These are phyloP conservation scores for Antrozous pallidus DNA, from an alignment of 2,797 vertebrate genomes.

Conservation along the genomic window DNA sequence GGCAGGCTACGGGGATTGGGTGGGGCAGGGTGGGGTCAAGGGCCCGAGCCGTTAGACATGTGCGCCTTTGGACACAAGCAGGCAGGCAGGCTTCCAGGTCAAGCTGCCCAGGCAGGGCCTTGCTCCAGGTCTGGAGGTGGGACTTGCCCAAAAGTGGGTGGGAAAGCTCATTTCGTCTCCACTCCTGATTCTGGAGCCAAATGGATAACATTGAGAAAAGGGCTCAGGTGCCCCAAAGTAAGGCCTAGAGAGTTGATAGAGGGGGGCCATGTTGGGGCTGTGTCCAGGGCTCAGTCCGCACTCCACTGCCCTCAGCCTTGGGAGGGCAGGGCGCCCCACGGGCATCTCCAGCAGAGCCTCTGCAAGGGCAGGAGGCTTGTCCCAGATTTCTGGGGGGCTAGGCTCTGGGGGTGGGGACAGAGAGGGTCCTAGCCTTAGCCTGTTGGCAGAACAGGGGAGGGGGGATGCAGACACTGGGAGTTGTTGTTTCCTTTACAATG, in stretches of 20 bases:
- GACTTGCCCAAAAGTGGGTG: neutral
- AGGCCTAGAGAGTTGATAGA: slow-evolving; percentile 18
- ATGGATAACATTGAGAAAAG: neutral
- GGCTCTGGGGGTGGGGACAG: neutral
- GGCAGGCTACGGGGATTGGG: slow-evolving; percentile 58
- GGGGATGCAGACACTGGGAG: neutral
- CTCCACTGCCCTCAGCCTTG: no score
- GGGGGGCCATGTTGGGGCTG: neutral
- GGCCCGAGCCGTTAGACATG: neutral
- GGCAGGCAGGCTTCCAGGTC: neutral
- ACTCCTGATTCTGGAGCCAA: neutral
- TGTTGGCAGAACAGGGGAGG: neutral
- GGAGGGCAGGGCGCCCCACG: neutral
- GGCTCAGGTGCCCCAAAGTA: neutral
- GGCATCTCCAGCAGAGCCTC: neutral
- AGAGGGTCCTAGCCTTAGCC: neutral
- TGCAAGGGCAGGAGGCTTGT: neutral
- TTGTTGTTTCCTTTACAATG: neutral
- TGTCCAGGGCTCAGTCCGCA: neutral
- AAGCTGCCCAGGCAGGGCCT: neutral
- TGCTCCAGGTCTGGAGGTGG: neutral
- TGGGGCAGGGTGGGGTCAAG: neutral
- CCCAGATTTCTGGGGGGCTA: neutral
- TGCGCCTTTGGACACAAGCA: neutral
- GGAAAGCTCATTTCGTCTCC: neutral